Conservation (phyloP, 2,797 vertebrate genomes). For the Acropternis orthonyx region DNA sequence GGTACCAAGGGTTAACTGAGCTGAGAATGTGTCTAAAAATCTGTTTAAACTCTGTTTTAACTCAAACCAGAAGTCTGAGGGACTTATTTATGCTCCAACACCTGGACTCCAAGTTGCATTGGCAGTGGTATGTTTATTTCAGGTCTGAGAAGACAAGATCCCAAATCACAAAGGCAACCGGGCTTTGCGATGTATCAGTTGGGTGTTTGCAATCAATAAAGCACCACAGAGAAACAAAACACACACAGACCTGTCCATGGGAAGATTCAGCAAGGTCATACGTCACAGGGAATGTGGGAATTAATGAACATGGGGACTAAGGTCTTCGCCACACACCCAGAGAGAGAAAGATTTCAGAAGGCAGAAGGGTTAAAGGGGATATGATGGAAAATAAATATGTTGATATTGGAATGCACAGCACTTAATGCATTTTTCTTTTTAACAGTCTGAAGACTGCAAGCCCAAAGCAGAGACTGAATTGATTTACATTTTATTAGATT, state of each 20-base stretch:
- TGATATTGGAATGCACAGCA: slow-evolving; percentile 32
- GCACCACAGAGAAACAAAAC: not conserved
- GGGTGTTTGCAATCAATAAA: slow-evolving; percentile 14
- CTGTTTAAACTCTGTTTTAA: not conserved
- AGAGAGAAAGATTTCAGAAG: not conserved
- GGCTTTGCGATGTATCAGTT: not conserved
- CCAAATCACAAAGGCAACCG: not conserved
- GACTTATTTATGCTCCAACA: not conserved
- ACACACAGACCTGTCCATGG: not conserved
- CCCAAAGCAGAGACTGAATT: slow-evolving; percentile 51
- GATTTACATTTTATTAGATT: slow-evolving; percentile 67
- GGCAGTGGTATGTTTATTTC: not conserved
- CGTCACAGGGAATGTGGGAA: not conserved
- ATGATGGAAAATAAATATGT: slow-evolving; percentile 30
- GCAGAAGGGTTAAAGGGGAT: not conserved
- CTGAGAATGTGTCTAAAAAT: not conserved
- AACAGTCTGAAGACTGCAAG: slow-evolving; percentile 36
- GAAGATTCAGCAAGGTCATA: not conserved
- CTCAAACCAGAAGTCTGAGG: not conserved
- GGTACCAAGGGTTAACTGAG: not conserved
- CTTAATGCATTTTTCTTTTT: not conserved
- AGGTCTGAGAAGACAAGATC: not conserved
- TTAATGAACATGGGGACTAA: not conserved
- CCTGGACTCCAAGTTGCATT: not conserved
- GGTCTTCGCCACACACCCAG: not conserved